phyloP scores from a whole-genome alignment of 2,797 vertebrate genomes.

The Orientallactaga sibirica region DNA sequence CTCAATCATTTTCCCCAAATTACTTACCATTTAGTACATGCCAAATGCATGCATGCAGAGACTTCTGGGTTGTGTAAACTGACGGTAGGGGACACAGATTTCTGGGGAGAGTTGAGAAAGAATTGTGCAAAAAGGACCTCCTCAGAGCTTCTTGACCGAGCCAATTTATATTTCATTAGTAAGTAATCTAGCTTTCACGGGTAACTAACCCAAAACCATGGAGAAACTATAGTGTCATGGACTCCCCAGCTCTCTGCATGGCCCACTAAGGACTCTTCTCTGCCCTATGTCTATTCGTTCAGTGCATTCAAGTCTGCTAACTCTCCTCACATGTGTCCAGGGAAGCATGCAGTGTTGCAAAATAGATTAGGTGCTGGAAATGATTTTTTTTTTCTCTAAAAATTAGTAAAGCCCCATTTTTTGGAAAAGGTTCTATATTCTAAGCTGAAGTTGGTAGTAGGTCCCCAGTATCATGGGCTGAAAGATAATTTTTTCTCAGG shows the following conservation, averaged over 20 bases:
- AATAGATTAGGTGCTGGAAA: neutral
- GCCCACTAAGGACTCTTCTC: neutral
- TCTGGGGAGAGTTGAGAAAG: neutral
- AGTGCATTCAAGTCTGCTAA: neutral
- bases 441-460: slow-evolving; percentile 41
- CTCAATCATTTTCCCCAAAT: neutral
- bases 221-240: neutral
- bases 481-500: slow-evolving; percentile 76
- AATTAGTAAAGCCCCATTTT: neutral
- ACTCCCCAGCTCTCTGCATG: accelerated
- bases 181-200: neutral
- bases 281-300: neutral
- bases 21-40: neutral
- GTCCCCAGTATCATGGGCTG: slow-evolving; percentile 15
- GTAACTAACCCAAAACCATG: neutral
- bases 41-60: neutral
- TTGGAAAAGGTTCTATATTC: slow-evolving; percentile 62
- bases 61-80: accelerated
- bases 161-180: neutral
- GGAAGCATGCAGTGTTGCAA: neutral
- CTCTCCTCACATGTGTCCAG: too few species aligned
- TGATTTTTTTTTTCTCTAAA: neutral
- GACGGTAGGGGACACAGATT: neutral
- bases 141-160: neutral
- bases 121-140: neutral